These are phyloP conservation scores for Azemiops feae DNA, from an alignment of 2,113 vertebrate species.

Conservation along the genomic window DNA sequence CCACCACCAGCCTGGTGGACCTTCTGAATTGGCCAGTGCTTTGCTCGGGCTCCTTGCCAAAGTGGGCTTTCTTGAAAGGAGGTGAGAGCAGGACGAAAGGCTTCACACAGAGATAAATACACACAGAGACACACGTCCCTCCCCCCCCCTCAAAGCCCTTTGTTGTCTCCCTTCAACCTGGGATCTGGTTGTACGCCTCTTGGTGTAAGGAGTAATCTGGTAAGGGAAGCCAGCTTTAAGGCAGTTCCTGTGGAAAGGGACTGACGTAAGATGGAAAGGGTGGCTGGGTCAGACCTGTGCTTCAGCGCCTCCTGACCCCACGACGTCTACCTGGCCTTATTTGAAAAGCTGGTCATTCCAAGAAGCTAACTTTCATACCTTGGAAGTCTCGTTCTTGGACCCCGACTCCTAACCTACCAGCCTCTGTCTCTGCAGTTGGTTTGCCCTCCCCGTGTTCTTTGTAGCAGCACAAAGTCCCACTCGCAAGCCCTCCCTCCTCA, in stretches of 20 bases:
- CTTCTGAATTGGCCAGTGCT: neutral
- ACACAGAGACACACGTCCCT: neutral
- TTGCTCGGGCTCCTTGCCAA: no score
- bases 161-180: neutral
- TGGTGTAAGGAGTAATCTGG: neutral
- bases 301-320: no score
- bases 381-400: neutral
- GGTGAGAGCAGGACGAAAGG: neutral
- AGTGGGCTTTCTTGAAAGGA: neutral
- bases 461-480: neutral
- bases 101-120: neutral
- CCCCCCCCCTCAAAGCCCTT: neutral
- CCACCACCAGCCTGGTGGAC: neutral
- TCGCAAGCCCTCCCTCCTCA: accelerated
- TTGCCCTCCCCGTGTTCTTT: neutral
- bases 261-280: neutral
- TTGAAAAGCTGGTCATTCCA: neutral
- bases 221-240: neutral
- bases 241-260: neutral
- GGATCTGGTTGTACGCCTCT: no score
- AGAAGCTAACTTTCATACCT: neutral
- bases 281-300: neutral
- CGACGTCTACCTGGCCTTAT: neutral
- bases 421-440: neutral
- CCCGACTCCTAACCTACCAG: neutral